A percentile compares a stretch with the other conserved stretches of the same genome.
These are phyloP conservation scores for Sebastes jordani DNA, from an alignment of 2,797 vertebrate species.

Conservation along the genomic window DNA sequence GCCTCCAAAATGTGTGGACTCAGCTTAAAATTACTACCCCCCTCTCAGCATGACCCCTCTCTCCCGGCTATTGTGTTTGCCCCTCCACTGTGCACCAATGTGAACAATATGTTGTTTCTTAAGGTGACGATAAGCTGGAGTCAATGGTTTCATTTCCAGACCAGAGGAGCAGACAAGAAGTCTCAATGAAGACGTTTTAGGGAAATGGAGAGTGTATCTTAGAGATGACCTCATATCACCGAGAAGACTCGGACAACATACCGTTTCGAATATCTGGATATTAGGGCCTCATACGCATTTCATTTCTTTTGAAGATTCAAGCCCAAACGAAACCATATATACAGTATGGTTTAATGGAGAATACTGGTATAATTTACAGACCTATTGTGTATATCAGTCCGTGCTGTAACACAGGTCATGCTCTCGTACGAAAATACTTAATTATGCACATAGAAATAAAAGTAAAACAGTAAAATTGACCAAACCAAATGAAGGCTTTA, in stretches of 20 bases:
- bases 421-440: not conserved
- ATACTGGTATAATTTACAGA: not conserved
- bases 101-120: conserved; percentile 77
- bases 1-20: conserved; percentile 80
- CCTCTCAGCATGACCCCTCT: conserved; percentile 65
- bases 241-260: not conserved
- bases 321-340: not conserved
- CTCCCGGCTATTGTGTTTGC: conserved; percentile 66
- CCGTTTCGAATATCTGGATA: not conserved
- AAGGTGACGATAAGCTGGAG: conserved; percentile 70
- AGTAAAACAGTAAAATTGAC: not conserved
- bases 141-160: conserved; percentile 70
- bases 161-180: conserved; percentile 18
- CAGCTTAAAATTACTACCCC: conserved; percentile 75
- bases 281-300: not conserved
- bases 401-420: not conserved
- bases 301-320: not conserved
- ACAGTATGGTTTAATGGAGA: not conserved
- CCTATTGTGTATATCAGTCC: not conserved
- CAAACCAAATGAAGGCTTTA: not conserved
- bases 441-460: not conserved
- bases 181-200: conserved; percentile 47
- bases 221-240: not conserved
- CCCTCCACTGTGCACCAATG: conserved; percentile 58
- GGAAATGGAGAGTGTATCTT: conserved; percentile 24